A percentile compares a stretch with the other conserved stretches of the same genome.
Conservation (phyloP, 1,140 invertebrate species). For the Drosophila chauvacae region DNA sequence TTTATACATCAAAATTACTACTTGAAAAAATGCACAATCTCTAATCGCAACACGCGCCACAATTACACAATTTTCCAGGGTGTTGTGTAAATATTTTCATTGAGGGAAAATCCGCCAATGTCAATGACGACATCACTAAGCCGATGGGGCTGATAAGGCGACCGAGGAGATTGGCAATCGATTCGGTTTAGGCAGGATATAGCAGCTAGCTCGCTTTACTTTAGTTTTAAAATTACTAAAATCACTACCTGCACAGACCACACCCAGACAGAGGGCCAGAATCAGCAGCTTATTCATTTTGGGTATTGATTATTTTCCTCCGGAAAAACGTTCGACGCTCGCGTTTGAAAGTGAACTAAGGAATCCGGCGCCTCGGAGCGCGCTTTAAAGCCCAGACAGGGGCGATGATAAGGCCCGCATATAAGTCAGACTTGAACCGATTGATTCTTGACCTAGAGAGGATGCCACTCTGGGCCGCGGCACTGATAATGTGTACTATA, state of each 20-base stretch:
- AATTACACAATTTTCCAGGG: conserved; percentile 52
- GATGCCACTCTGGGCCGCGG: conserved; percentile 46
- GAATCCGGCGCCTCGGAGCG: conserved; percentile 38
- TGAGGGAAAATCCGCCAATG: conserved; percentile 32
- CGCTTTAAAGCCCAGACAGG: conserved; percentile 64
- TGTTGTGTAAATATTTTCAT: conserved; percentile 64
- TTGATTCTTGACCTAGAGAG: conserved; percentile 80
- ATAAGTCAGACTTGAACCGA: conserved; percentile 65
- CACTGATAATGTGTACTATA: conserved; percentile 49
- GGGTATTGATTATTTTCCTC: conserved; percentile 30
- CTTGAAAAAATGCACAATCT: neutral
- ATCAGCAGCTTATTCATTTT: conserved; percentile 72
- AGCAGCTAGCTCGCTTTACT: neutral
- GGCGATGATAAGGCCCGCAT: conserved; percentile 29
- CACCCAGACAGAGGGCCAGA: conserved; percentile 75
- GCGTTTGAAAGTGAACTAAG: conserved; percentile 67
- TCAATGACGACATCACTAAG: conserved; percentile 3
- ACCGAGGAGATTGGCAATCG: neutral
- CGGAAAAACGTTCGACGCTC: conserved; percentile 54
- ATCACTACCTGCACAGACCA: conserved; percentile 74
- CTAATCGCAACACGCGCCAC: conserved; percentile 31
- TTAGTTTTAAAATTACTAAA: conserved; percentile 1
- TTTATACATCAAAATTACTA: neutral
- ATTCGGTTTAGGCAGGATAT: neutral
- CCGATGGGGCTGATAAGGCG: neutral